These are phyloP conservation scores for Lepilemur septentrionalis DNA, from an alignment of 2,797 vertebrate genomes.

Conservation along the genomic window DNA sequence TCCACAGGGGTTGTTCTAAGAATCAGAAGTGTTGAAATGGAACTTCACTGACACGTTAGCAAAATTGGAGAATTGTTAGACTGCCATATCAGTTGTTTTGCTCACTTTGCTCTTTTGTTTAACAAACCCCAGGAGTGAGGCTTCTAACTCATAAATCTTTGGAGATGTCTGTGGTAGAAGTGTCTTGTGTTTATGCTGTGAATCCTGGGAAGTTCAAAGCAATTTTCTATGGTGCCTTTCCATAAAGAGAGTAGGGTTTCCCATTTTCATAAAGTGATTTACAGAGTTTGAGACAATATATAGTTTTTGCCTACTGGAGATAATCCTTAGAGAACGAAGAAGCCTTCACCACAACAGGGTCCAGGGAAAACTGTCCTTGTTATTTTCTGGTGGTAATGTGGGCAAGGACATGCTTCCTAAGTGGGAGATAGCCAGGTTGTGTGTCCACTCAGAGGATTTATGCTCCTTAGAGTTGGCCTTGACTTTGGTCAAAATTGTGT, in stretches of 20 bases:
- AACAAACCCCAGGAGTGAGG: conserved; percentile 37
- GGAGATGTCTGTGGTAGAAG: conserved; percentile 43
- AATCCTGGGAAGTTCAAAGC: conserved; percentile 42
- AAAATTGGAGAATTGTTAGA: conserved; percentile 2
- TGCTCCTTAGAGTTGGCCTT: background rate
- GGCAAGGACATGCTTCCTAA: background rate
- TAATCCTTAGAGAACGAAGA: conserved; percentile 25
- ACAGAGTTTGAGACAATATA: background rate
- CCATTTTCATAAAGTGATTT: conserved; percentile 23
- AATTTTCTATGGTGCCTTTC: conserved; percentile 37
- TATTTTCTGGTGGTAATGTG: background rate
- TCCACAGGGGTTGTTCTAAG: conserved; percentile 39
- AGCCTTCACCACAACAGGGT: background rate
- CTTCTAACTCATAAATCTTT: background rate
- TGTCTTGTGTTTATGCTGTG: conserved; percentile 12
- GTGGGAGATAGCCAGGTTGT: background rate
- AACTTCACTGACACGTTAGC: conserved; percentile 51
- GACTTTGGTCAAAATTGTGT: background rate
- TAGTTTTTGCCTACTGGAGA: conserved; percentile 28
- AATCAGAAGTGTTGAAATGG: conserved; percentile 58
- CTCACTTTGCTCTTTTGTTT: conserved; percentile 47
- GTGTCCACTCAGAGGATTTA: background rate
- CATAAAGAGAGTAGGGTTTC: background rate
- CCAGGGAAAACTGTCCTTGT: background rate
- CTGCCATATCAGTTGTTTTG: background rate